A percentile compares a stretch with the other conserved stretches of the same genome.
Evolutionary conservation across 2,888 invertebrate genomes (phyloP).

Genomic region (Neoaliturus tenellus): DNA sequence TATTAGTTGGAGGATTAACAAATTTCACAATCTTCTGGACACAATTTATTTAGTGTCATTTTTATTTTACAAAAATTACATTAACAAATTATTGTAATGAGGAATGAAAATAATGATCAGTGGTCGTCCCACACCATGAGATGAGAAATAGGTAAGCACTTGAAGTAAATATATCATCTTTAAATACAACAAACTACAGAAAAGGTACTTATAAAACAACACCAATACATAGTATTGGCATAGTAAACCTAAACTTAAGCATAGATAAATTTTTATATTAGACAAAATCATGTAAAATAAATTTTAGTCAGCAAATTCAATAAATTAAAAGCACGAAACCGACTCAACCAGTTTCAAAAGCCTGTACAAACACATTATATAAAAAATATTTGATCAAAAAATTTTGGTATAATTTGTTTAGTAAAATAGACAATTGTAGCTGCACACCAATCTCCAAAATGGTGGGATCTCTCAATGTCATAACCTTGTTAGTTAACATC

Average conservation of each 20-base stretch:
- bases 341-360: background rate
- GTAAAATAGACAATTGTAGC: background rate
- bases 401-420: no score
- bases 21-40: constrained; percentile 23
- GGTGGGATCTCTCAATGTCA: background rate
- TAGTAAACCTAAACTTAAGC: background rate
- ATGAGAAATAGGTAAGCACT: constrained; percentile 3
- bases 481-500: background rate
- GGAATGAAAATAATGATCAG: constrained; percentile 44
- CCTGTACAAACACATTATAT: background rate
- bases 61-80: constrained; percentile 53
- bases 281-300: background rate
- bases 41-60: constrained; percentile 50
- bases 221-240: constrained; percentile 49
- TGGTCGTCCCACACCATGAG: constrained; percentile 36
- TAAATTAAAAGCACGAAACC: constrained; percentile 31
- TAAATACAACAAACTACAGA: constrained; percentile 11
- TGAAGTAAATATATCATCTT: constrained; percentile 13
- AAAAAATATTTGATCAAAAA: background rate
- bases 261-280: background rate
- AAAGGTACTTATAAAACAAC: constrained; percentile 24
- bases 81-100: constrained; percentile 29
- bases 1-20: background rate
- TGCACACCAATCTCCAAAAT: background rate
- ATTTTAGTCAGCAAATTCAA: background rate